These are phyloP conservation scores for Caenorhabditis briggsae DNA, from an alignment of 1,140 invertebrate genomes.

Conservation along the genomic window DNA sequence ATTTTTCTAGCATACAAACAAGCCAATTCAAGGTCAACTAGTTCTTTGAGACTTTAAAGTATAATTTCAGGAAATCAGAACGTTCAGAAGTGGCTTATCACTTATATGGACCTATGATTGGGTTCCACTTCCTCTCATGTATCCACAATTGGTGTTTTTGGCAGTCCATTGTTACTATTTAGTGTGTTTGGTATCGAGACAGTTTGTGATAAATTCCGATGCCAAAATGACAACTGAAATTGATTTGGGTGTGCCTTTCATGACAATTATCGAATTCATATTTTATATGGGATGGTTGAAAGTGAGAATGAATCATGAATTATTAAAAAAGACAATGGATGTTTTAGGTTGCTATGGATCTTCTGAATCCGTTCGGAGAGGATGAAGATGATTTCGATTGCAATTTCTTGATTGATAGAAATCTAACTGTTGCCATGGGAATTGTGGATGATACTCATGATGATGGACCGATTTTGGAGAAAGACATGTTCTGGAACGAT, in stretches of 20 bases:
- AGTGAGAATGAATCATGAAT: not conserved
- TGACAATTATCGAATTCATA: conserved; percentile 53
- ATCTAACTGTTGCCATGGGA: conserved; percentile 77
- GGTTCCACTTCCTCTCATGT: conserved; percentile 63
- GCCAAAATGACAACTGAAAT: conserved; percentile 48
- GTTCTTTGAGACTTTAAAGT: too few species aligned
- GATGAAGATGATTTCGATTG: conserved; percentile 72
- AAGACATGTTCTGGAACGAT: conserved; percentile 59
- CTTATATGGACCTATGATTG: conserved; percentile 61
- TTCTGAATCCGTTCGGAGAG: conserved; percentile 71
- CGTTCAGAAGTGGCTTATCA: conserved; percentile 33
- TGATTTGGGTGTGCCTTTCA: conserved; percentile 47
- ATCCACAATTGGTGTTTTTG: conserved; percentile 59
- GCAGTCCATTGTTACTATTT: conserved; percentile 61
- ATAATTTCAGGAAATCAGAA: conserved; percentile 24
- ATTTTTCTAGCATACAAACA: too few species aligned
- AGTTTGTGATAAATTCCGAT: conserved; percentile 52
- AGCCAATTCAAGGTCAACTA: too few species aligned
- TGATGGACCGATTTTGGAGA: conserved; percentile 48
- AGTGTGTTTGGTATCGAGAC: conserved; percentile 44
- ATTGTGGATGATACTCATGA: conserved; percentile 57
- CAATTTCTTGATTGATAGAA: conserved; percentile 80
- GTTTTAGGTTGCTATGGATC: conserved; percentile 66
- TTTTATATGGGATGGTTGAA: conserved; percentile 65
- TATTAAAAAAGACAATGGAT: not conserved